Evolutionary conservation across 2,113 vertebrate species (phyloP), one percentile per base, ranked within the genome.

Genomic region (Syngnathus scovelli): DNA sequence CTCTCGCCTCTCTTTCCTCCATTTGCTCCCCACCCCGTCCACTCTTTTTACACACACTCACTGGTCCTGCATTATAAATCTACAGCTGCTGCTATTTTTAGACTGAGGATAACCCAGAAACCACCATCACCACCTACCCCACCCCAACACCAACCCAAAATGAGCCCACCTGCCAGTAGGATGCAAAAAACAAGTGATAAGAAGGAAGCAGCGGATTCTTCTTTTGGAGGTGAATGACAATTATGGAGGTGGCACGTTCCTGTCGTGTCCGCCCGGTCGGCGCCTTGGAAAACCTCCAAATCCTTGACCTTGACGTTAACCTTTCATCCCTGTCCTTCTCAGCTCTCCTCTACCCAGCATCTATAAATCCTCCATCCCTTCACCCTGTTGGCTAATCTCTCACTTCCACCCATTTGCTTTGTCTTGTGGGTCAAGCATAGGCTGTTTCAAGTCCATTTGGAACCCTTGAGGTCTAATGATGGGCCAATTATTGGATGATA

Each of bases 71-170:
- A 85, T 87, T 86, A 88, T 84, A 75, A 81, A 89, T 84, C 79
- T 72, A 84, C 82, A 79, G 77, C 80, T 56, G 62, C 46, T 44
- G 74, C 83, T 90, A 89, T 89, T 89, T 88, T 86, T 90, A 90
- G 87, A 79, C 41, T 11, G 56, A 76, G 87, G 88, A 84, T 88
- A 86, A 86, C 87, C 88, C 85, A 87, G 84, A 87, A 87, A 83
- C 76, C 80, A 70, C 83, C 82, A 2, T 1, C 11, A 43, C 12
- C 11, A 9, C 41, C 41, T 12, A 43, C 7, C 11, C 41, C 11
- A 2, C 41, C 3, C 11, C 6, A 3, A 12, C 41, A 11, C 12
- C 81, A 72, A 49, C 75, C 44, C 19, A 15, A 61, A 60, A 71
- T 6, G 54, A 67, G 1, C 1, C 23, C 64, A 13, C 52, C 54